Base-by-base conservation (phyloP, 2,797 vertebrate genomes). In the Melanogrammus aeglefinus region DNA sequence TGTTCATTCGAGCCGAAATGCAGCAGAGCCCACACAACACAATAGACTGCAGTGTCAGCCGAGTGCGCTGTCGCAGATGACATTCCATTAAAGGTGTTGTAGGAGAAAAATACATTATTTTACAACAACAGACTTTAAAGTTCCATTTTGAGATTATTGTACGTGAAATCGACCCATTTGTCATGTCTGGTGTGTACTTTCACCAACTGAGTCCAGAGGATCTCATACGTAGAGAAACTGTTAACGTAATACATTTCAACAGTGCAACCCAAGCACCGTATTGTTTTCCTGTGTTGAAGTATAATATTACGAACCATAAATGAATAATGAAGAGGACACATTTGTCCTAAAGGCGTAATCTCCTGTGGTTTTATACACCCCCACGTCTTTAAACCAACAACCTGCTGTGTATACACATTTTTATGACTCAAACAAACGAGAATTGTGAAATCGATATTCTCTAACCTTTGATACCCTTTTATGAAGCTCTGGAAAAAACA, bases 141-240 rank as follows among this genome's bases (percentile, higher is more conserved):
- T 27, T 27, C 63, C 63, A 24, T 66, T 27, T 66, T 69, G 72
- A 82, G 6, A 80, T 80, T 80, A 73, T 76, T 86, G 82, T 27
- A 80, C 73, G 1, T 76, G 36, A 79, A 74, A 69, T 44, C n/a
- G 79, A 16, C 82, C 74, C 6, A 24, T 78, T 82, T 86, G 79
- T 76, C 18, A 29, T 47, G 39, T 82, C 51, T 80, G 27, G 73
- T 44, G 39, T 66, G 31, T 74, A 44, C 33, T 79, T 76, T 79
- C 75, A 33, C 78, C 80, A 84, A 77, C 44, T 27, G 24, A 38
- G 31, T 76, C 63, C 63, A 24, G 7, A 24, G 24, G 1, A 33
- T 10, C 13, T 71, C 29, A 35, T 16, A 18, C 8, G 70, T 35
- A 33, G 16, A 69, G 63, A 24, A 69, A 10, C 24, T 69, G n/a